Evolutionary conservation across 2,797 vertebrate genomes (phyloP).

Genomic region (Todus mexicanus): DNA sequence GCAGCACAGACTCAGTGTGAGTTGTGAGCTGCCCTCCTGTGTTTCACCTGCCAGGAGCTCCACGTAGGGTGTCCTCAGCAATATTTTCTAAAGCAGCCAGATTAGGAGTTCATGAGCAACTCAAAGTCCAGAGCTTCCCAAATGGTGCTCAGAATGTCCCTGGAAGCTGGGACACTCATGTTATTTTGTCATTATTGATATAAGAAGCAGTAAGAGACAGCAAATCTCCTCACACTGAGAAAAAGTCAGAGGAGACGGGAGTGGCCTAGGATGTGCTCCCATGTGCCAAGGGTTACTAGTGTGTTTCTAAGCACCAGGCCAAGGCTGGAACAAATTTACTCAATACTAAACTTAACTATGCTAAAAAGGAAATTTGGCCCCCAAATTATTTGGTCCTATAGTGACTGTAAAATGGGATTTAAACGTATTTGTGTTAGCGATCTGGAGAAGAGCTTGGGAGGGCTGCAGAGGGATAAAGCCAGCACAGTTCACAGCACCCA

Average conservation of each 20-base stretch:
- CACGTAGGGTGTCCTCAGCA: neutral
- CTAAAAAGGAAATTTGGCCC: slow-evolving; percentile 23
- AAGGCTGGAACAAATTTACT: slow-evolving; percentile 15
- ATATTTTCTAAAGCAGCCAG: neutral
- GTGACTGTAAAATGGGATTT: slow-evolving; percentile 27
- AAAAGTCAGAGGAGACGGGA: neutral
- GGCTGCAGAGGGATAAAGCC: neutral
- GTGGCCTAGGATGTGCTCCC: neutral
- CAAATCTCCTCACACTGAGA: neutral
- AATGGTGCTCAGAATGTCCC: neutral
- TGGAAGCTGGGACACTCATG: neutral
- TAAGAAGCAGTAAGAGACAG: neutral
- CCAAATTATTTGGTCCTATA: neutral
- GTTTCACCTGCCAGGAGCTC: neutral
- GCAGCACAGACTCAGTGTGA: neutral
- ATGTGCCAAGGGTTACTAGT: neutral
- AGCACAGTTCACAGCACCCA: slow-evolving; percentile 27
- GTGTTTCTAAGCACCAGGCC: slow-evolving; percentile 34
- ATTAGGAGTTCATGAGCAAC: neutral
- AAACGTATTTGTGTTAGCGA: slow-evolving; percentile 1
- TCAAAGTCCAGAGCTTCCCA: neutral
- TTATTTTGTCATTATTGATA: neutral
- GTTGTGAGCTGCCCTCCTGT: neutral
- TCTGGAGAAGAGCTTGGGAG: neutral
- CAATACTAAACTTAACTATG: neutral